Evolutionary conservation across 2,888 invertebrate species (phyloP).

Genomic region (Chironomus riparius): DNA sequence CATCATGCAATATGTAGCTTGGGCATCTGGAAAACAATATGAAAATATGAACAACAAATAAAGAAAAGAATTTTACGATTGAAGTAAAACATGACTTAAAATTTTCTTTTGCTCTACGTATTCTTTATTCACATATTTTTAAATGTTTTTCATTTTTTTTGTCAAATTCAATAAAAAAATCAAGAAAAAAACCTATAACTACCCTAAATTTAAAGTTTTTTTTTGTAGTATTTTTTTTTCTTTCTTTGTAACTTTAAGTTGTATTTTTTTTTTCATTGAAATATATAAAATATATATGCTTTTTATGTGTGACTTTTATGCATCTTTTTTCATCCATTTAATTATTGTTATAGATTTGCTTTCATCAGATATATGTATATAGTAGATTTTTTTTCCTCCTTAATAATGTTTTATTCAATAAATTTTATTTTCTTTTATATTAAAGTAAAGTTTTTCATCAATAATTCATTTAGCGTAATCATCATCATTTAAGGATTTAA

Average conservation of each 20-base stretch:
- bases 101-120: neutral
- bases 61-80: no score
- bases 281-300: slow-evolving; percentile 8
- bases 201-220: slow-evolving; percentile 3
- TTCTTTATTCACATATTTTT: slow-evolving; percentile 10
- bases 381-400: neutral
- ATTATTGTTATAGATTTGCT: slow-evolving; percentile 10
- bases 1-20: no score
- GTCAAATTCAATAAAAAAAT: slow-evolving; percentile 24
- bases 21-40: no score
- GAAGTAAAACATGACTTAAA: no score
- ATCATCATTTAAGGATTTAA: neutral
- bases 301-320: slow-evolving; percentile 8
- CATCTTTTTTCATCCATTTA: neutral
- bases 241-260: slow-evolving; percentile 8
- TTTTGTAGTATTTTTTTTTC: neutral
- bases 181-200: slow-evolving; percentile 8
- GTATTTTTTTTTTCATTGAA: neutral
- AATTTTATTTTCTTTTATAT: no score
- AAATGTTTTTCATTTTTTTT: slow-evolving; percentile 9
- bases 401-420: neutral
- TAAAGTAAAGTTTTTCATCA: neutral
- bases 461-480: neutral
- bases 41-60: no score
- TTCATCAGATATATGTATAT: slow-evolving; percentile 1